These are phyloP conservation scores for Hydroisotoma schaefferi DNA, from an alignment of 2,888 invertebrate genomes.

Conservation along the genomic window DNA sequence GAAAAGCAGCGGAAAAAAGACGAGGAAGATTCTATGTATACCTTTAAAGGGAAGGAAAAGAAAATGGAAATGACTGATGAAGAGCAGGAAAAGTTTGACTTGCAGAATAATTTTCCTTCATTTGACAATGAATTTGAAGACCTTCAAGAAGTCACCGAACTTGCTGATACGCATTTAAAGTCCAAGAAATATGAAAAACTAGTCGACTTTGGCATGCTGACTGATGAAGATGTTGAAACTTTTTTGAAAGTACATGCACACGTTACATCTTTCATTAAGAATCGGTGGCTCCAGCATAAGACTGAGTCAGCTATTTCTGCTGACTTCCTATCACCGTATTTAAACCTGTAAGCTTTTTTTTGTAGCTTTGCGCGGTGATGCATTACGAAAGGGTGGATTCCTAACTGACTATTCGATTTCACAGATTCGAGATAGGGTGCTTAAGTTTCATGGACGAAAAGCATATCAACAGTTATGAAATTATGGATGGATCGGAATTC, in stretches of 20 bases:
- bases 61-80: conserved; percentile 35
- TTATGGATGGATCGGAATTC: conserved; percentile 37
- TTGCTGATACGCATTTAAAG: conserved; percentile 5
- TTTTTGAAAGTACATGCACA: conserved; percentile 31
- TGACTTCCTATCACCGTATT: conserved; percentile 38
- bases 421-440: conserved; percentile 43
- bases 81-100: conserved; percentile 42
- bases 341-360: conserved; percentile 33
- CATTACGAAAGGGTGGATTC: too few relatives aligned
- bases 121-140: conserved; percentile 42
- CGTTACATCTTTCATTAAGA: conserved; percentile 24
- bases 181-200: not conserved
- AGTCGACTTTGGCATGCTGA: conserved; percentile 22
- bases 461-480: conserved; percentile 11
- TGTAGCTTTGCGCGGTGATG: too few relatives aligned
- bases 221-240: conserved; percentile 28
- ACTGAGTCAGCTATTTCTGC: not conserved
- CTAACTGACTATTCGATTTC: too few relatives aligned
- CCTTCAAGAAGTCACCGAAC: conserved; percentile 14
- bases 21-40: conserved; percentile 61
- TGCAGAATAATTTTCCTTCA: conserved; percentile 43
- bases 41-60: conserved; percentile 43
- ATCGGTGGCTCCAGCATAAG: conserved; percentile 25
- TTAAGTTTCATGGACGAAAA: conserved; percentile 21
- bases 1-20: conserved; percentile 64